Percentiles rank a stretch among this genome's conserved stretches.
These are phyloP conservation scores for Chionis minor DNA, from an alignment of 2,113 vertebrate species.

Conservation along the genomic window DNA sequence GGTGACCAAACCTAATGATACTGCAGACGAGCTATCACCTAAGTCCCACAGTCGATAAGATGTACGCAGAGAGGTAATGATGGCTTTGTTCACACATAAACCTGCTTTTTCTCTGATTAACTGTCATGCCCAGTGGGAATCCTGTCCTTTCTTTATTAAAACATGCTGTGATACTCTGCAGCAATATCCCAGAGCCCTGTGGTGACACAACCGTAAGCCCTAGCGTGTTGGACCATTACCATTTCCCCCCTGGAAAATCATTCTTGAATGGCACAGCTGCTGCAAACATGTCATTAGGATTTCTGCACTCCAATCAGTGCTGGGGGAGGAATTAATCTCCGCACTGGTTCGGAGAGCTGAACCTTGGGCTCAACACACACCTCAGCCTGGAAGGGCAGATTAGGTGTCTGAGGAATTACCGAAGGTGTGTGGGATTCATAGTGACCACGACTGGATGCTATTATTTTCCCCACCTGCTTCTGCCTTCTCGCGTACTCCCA, in stretches of 20 bases:
- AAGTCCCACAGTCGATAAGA: not conserved
- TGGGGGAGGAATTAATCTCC: conserved; percentile 51
- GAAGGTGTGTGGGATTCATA: conserved; percentile 55
- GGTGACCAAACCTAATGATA: conserved; percentile 11
- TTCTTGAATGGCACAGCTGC: conserved; percentile 60
- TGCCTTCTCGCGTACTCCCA: not conserved
- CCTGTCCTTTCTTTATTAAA: conserved; percentile 65
- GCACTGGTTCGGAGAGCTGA: not conserved
- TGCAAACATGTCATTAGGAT: conserved; percentile 63
- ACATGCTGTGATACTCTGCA: conserved; percentile 45
- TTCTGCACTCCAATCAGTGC: conserved; percentile 44
- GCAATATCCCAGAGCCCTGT: conserved; percentile 59
- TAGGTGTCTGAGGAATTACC: conserved; percentile 58
- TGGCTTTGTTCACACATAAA: conserved; percentile 63
- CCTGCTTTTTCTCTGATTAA: conserved; percentile 61
- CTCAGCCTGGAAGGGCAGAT: conserved; percentile 55
- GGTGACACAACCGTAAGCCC: conserved; percentile 50
- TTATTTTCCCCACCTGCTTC: conserved; percentile 51
- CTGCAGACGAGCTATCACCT: not conserved
- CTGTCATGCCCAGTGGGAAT: conserved; percentile 58
- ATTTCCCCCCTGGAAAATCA: conserved; percentile 65
- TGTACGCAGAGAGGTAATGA: conserved; percentile 39
- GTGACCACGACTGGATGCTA: conserved; percentile 27
- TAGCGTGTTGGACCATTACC: conserved; percentile 54
- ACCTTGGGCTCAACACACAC: conserved; percentile 44